Evolutionary conservation across 2,888 invertebrate genomes (phyloP).

Genomic region (Deroplatys truncata): DNA sequence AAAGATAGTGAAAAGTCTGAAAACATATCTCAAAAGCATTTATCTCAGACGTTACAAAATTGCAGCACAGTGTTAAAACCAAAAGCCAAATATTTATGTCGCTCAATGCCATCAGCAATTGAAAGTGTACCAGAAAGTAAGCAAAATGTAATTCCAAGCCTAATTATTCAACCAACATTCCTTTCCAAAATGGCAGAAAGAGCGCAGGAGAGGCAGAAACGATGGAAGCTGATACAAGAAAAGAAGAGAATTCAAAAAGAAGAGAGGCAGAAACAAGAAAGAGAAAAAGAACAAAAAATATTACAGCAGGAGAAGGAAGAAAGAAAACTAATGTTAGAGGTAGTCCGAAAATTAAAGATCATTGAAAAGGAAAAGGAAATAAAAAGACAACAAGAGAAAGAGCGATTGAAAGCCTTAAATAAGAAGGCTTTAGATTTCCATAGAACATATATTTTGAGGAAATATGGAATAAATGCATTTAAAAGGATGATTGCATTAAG

Average conservation of each 20-base stretch:
- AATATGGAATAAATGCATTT: background rate
- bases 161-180: conserved; percentile 61
- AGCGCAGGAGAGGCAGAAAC: conserved; percentile 58
- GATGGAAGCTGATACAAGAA: conserved; percentile 42
- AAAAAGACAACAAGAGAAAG: conserved; percentile 44
- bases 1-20: conserved; percentile 60
- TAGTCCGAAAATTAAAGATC: background rate
- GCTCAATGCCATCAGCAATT: background rate
- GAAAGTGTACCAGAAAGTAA: background rate
- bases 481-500: conserved; percentile 40
- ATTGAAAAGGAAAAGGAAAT: conserved; percentile 43
- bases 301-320: conserved; percentile 55
- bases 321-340: conserved; percentile 50
- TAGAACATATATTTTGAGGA: conserved; percentile 41
- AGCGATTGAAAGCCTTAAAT: conserved; percentile 37
- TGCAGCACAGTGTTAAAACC: background rate
- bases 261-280: conserved; percentile 53
- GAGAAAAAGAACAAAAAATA: conserved; percentile 58
- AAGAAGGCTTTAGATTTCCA: conserved; percentile 46
- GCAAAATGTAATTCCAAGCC: background rate
- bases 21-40: conserved; percentile 53
- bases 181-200: conserved; percentile 69
- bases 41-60: conserved; percentile 41
- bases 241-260: conserved; percentile 58
- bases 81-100: background rate